phyloP scores from a whole-genome alignment of 2,888 invertebrate species.

The Hypomecis punctinalis region DNA sequence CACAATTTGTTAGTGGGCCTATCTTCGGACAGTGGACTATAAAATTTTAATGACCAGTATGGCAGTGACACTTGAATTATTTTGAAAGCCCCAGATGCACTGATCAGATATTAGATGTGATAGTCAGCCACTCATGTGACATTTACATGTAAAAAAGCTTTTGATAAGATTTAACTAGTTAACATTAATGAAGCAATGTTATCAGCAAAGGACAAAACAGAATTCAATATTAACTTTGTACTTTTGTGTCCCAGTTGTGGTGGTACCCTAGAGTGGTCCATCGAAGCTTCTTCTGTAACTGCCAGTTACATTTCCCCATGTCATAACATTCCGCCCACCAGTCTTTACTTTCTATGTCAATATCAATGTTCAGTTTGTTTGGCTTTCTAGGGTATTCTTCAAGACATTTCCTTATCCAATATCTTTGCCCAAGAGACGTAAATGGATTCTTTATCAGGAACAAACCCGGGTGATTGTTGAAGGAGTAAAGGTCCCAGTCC shows the following conservation, averaged over 20 bases:
- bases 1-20: too few species aligned
- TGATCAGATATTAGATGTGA: too few species aligned
- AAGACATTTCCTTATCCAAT: constrained; percentile 93
- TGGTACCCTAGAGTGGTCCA: constrained; percentile 99
- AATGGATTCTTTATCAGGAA: constrained; percentile 94
- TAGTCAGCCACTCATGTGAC: too few species aligned
- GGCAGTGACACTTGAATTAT: too few species aligned
- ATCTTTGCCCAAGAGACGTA: constrained; percentile 89
- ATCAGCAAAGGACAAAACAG: constrained; percentile 37
- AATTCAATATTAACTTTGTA: constrained; percentile 70
- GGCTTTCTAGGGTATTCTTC: constrained; percentile 91
- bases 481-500: constrained; percentile 87
- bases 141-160: too few species aligned
- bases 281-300: constrained; percentile 85
- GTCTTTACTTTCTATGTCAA: constrained; percentile 70
- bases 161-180: too few species aligned
- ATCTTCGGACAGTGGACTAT: too few species aligned
- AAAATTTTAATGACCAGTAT: too few species aligned
- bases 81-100: too few species aligned
- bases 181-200: too few species aligned
- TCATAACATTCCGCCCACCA: constrained; percentile 88
- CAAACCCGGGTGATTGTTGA: constrained; percentile 89
- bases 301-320: constrained; percentile 67
- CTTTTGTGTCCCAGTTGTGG: constrained; percentile 98
- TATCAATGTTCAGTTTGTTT: constrained; percentile 88